phyloP scores from a whole-genome alignment of 2,113 vertebrate genomes.

The Hyperopisus bebe region DNA sequence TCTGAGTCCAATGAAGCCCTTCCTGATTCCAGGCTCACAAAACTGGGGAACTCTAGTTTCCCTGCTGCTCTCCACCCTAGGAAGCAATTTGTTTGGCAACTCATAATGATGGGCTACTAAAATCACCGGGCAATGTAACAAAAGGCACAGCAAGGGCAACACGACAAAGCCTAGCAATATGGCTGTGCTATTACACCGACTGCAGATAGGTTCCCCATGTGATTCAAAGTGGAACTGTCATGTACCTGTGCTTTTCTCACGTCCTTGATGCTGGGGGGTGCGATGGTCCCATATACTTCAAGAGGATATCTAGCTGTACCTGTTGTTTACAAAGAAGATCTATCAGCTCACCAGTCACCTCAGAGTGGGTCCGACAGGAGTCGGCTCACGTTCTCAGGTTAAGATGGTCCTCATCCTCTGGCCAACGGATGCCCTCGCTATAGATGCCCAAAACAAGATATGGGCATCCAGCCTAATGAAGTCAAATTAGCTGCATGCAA shows the following conservation, averaged over 20 bases:
- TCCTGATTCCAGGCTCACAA: neutral
- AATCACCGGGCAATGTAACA: too few relatives aligned
- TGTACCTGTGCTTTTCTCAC: neutral
- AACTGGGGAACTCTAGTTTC: neutral
- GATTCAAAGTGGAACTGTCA: too few relatives aligned
- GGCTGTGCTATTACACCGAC: neutral
- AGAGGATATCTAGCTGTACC: too few relatives aligned
- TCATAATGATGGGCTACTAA: neutral
- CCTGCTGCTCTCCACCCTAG: neutral
- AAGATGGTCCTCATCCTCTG: neutral
- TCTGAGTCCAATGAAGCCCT: too few relatives aligned
- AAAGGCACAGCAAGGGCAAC: neutral
- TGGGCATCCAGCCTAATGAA: neutral
- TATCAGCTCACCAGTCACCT: too few relatives aligned
- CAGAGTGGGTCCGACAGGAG: too few relatives aligned
- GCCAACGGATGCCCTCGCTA: neutral
- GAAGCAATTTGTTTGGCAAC: neutral
- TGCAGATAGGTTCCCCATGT: neutral
- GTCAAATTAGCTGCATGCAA: neutral
- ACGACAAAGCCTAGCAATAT: neutral
- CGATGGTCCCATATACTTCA: too few relatives aligned
- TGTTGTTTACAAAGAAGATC: too few relatives aligned
- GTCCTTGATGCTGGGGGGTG: neutral
- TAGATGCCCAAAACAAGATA: neutral
- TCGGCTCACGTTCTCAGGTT: neutral